Conservation (phyloP, 1,140 invertebrate species). For the Saccostrea echinata region DNA sequence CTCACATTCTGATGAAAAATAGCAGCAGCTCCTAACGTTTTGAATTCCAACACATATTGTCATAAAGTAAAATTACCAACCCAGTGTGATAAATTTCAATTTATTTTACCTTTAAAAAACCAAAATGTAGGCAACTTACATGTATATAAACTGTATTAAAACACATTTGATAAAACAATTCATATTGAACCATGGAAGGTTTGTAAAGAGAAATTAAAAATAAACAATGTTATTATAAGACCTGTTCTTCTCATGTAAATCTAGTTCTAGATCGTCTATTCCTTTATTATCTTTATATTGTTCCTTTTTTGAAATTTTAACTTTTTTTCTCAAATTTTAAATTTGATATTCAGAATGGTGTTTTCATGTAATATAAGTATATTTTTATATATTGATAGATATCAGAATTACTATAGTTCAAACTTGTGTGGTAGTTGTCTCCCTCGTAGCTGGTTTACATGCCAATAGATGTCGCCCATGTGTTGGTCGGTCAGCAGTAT, state of each 20-base stretch:
- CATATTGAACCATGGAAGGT: too few relatives aligned
- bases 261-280: background rate
- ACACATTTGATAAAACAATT: background rate
- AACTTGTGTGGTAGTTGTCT: background rate
- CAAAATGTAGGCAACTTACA: background rate
- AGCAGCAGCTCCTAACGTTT: background rate
- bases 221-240: background rate
- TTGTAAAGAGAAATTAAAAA: background rate
- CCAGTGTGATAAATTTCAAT: background rate
- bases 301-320: background rate
- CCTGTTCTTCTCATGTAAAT: too few relatives aligned
- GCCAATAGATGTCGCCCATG: constrained; percentile 2
- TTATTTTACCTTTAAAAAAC: background rate
- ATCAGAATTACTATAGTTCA: background rate
- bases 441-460: background rate
- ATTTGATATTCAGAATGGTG: too few relatives aligned
- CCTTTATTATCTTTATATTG: background rate
- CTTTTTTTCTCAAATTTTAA: background rate
- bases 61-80: background rate
- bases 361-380: background rate
- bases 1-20: background rate
- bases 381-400: background rate
- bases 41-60: background rate
- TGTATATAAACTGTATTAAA: background rate
- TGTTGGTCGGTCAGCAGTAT: background rate